A percentile compares a stretch with the other conserved stretches of the same genome.
phyloP scores from a whole-genome alignment of 2,113 vertebrate genomes.

The Prunella fulvescens region DNA sequence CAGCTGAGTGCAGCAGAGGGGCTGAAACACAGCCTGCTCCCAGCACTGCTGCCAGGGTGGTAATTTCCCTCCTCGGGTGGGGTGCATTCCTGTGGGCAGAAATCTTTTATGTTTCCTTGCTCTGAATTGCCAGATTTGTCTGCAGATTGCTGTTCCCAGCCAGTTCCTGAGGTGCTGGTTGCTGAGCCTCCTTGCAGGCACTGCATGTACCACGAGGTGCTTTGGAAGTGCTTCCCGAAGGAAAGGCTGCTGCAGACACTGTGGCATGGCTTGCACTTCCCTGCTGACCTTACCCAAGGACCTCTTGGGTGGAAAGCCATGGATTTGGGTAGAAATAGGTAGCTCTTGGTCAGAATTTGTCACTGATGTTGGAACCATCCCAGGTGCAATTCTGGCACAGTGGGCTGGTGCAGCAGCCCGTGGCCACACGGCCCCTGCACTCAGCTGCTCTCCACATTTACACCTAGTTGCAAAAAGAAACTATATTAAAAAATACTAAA shows the following conservation, averaged over 20 bases:
- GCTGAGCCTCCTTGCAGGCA: not conserved
- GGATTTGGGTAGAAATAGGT: not conserved
- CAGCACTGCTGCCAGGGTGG: not conserved
- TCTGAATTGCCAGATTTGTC: conserved; percentile 10
- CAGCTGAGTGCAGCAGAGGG: not conserved
- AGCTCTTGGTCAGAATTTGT: not conserved
- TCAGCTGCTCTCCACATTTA: not conserved
- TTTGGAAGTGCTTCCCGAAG: not conserved
- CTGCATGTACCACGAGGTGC: not conserved
- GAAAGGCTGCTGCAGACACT: not conserved
- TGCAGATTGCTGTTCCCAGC: conserved; percentile 2
- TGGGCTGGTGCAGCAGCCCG: not conserved
- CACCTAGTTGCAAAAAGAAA: not conserved
- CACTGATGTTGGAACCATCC: not conserved
- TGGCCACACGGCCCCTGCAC: not conserved
- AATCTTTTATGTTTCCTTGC: conserved; percentile 14
- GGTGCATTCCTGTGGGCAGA: conserved; percentile 29
- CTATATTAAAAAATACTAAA: no score
- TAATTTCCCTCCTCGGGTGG: not conserved
- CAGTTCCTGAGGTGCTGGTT: not conserved
- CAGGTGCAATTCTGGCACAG: accelerated
- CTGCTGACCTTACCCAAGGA: not conserved
- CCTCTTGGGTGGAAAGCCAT: not conserved
- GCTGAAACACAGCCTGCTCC: not conserved
- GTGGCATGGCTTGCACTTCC: not conserved